Evolutionary conservation across 2,113 vertebrate genomes (phyloP).

Genomic region (Onychorhynchus coronatus): DNA sequence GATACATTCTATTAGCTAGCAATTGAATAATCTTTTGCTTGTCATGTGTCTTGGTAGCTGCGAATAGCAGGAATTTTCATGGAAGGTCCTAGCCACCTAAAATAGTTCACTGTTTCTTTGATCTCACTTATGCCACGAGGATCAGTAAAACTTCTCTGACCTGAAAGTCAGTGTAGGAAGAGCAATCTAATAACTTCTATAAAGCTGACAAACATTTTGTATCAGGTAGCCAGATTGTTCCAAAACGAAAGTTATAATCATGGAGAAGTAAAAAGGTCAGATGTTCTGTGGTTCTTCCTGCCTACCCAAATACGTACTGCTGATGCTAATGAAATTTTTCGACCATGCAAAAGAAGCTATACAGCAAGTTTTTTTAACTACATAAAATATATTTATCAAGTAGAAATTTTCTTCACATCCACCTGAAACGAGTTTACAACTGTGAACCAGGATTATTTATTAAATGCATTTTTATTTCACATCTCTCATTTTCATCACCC

Average conservation of each 20-base stretch:
- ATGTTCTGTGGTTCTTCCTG: not conserved
- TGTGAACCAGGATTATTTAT: not conserved
- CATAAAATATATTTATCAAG: not conserved
- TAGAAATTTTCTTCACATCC: not conserved
- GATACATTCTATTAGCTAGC: not conserved
- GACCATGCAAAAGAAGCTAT: not conserved
- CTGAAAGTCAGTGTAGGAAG: not conserved
- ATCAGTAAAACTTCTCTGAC: conserved; percentile 32
- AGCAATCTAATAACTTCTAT: not conserved
- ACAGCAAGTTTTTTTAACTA: not conserved
- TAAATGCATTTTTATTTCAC: not conserved
- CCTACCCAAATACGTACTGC: not conserved
- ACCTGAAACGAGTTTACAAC: not conserved
- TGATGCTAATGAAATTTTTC: not conserved
- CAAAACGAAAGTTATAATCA: not conserved
- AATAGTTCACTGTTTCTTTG: conserved; percentile 19
- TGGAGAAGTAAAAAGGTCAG: not conserved
- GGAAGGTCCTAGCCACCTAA: not conserved
- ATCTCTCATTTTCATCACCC: not conserved
- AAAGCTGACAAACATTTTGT: not conserved
- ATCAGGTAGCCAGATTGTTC: not conserved
- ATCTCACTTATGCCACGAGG: not conserved
- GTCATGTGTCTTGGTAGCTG: conserved; percentile 33
- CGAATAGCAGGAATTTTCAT: conserved; percentile 50
- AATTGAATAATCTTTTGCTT: conserved; percentile 33